Conservation (phyloP, 2,888 invertebrate genomes). For the Lucinisca nassula region DNA sequence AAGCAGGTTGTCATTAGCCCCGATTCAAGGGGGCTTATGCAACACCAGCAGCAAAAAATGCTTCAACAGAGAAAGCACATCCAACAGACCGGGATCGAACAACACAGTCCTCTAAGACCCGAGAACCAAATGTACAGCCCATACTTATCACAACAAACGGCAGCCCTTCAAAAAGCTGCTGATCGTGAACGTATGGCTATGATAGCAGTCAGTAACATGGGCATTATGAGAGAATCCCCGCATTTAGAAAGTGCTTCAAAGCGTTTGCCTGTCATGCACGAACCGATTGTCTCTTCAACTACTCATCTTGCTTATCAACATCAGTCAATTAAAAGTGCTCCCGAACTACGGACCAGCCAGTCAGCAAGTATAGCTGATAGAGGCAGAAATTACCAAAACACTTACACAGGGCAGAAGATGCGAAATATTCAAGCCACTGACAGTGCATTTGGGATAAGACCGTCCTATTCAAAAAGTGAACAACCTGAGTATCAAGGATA, state of each 20-base stretch:
- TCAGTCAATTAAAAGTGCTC: background rate
- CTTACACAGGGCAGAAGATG: background rate
- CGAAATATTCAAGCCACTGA: background rate
- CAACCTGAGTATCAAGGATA: background rate
- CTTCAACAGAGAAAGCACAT: constrained; percentile 20
- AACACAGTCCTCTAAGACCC: background rate
- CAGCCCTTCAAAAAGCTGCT: background rate
- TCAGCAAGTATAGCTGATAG: background rate
- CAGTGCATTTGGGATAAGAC: background rate
- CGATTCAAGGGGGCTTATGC: constrained; percentile 19
- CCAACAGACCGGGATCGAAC: background rate
- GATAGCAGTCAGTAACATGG: background rate
- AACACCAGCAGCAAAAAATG: constrained; percentile 50
- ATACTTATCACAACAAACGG: background rate
- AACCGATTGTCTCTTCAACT: background rate
- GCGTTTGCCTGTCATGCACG: background rate
- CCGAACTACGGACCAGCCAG: background rate
- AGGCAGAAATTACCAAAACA: background rate
- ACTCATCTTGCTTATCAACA: background rate
- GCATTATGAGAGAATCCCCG: background rate
- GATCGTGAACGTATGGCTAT: background rate
- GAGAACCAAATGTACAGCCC: background rate
- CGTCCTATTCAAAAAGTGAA: background rate
- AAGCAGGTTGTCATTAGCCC: background rate
- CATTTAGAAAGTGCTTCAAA: background rate